These are phyloP conservation scores for Halcyon senegalensis DNA, from an alignment of 2,113 vertebrate genomes.

Conservation along the genomic window DNA sequence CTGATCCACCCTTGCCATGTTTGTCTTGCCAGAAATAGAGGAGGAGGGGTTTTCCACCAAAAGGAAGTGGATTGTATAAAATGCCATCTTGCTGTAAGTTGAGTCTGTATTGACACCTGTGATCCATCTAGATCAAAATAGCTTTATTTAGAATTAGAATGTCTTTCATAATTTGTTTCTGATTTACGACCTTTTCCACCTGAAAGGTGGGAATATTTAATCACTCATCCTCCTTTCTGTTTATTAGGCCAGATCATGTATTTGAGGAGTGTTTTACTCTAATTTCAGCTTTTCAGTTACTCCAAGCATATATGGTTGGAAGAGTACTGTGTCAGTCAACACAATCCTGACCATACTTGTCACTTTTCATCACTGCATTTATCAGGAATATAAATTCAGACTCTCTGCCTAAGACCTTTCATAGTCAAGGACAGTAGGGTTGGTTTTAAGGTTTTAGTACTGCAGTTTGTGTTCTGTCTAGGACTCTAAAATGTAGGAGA, in stretches of 20 bases:
- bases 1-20: background rate
- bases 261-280: background rate
- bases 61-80: background rate
- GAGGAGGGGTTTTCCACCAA: rapidly evolving
- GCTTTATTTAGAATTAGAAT: background rate
- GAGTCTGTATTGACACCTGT: background rate
- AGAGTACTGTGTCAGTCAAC: background rate
- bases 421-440: background rate
- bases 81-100: background rate
- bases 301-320: background rate
- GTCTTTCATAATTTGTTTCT: background rate
- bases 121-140: background rate
- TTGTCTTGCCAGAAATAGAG: background rate
- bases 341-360: background rate
- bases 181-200: background rate
- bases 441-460: background rate
- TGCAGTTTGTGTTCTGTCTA: background rate
- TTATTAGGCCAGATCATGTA: background rate
- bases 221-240: background rate
- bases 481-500: background rate
- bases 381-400: background rate
- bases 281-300: background rate
- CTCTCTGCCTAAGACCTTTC: background rate
- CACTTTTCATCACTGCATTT: background rate
- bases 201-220: background rate